These are phyloP conservation scores for Ptiloglossa arizonensis DNA, from an alignment of 1,140 invertebrate genomes.

Conservation along the genomic window DNA sequence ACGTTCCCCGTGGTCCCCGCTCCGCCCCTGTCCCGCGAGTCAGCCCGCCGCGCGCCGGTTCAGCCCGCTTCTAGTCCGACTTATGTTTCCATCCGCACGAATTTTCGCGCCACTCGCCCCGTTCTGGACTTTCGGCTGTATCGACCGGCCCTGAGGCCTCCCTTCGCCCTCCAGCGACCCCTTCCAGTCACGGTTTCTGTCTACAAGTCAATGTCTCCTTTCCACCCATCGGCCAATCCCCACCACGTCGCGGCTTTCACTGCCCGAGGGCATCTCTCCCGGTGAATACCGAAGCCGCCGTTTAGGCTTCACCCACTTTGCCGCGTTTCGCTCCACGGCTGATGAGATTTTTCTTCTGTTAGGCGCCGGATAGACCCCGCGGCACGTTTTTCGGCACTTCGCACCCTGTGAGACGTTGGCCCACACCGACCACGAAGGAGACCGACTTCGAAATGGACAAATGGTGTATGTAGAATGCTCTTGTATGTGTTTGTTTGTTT, in stretches of 20 bases:
- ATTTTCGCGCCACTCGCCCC: slow-evolving; percentile 64
- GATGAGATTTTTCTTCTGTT: not conserved
- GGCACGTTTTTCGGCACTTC: not conserved
- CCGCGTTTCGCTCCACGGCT: not conserved
- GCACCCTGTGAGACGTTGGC: too few relatives aligned
- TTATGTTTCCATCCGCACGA: slow-evolving; percentile 58
- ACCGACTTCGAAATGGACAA: too few relatives aligned
- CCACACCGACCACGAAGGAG: too few relatives aligned
- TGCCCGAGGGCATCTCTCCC: slow-evolving; percentile 5
- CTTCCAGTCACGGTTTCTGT: slow-evolving; percentile 44
- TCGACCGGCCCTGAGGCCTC: slow-evolving; percentile 71
- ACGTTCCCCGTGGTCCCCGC: slow-evolving; percentile 17
- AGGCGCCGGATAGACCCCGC: not conserved
- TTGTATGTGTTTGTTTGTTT: too few relatives aligned
- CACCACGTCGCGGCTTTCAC: slow-evolving; percentile 16
- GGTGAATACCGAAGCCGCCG: slow-evolving; percentile 14
- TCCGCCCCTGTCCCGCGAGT: too few relatives aligned
- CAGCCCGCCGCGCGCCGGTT: too few relatives aligned
- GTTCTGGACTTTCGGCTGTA: slow-evolving; percentile 76
- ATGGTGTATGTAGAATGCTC: too few relatives aligned
- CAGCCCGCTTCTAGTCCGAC: slow-evolving; percentile 7
- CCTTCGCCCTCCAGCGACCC: slow-evolving; percentile 30
- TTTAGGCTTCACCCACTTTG: slow-evolving; percentile 25
- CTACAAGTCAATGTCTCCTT: slow-evolving; percentile 48
- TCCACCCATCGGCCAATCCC: slow-evolving; percentile 41